These are phyloP conservation scores for Pteria penguin DNA, from an alignment of 2,888 invertebrate genomes.

Conservation along the genomic window DNA sequence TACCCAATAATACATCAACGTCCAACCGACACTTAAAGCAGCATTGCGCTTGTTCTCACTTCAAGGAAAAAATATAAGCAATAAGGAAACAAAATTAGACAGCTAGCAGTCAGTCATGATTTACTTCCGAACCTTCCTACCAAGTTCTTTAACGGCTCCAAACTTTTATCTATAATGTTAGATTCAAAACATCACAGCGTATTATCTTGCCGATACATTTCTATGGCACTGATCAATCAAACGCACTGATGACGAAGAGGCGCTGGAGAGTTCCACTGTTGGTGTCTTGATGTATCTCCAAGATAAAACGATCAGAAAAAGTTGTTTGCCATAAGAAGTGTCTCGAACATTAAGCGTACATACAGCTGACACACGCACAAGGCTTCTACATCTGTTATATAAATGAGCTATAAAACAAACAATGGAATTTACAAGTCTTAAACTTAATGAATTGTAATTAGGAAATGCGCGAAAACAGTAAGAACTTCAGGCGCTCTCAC, in stretches of 20 bases:
- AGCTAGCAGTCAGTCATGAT: no score
- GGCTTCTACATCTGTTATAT: background rate
- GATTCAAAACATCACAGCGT: background rate
- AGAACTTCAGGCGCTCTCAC: no score
- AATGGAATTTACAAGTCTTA: background rate
- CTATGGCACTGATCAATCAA: background rate
- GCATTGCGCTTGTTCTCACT: no score
- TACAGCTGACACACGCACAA: background rate
- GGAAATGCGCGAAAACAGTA: background rate
- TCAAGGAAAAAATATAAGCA: no score
- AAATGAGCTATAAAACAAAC: background rate
- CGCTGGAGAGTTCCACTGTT: background rate
- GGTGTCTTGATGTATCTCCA: background rate
- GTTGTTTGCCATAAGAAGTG: background rate
- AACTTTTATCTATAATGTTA: background rate
- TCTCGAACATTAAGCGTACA: background rate
- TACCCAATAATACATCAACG: no score
- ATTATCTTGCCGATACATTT: background rate
- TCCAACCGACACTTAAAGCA: no score
- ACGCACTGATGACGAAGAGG: background rate
- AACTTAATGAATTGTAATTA: background rate
- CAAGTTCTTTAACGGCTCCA: background rate
- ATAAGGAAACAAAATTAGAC: no score
- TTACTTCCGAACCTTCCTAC: no score
- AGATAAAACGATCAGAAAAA: background rate